Base-by-base conservation (phyloP, 1,140 invertebrate genomes). In the Zaprionus africanus region DNA sequence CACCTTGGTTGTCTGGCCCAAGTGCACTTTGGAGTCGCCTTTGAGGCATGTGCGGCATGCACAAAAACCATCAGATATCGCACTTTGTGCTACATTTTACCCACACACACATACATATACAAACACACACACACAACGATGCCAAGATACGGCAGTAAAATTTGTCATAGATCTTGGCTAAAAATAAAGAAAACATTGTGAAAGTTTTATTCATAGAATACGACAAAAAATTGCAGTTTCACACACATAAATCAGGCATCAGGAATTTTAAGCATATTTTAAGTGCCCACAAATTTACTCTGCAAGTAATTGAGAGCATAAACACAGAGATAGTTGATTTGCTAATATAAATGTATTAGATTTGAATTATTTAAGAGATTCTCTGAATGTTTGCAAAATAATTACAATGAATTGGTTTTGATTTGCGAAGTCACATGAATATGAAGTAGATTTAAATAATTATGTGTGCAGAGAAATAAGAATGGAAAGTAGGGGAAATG, bases 11-110 rank as follows among this genome's bases (percentile, higher is more conserved):
- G 17, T 51, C 11, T 19, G 12, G 19, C 46, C 22, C 19, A 24
- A 13, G 46, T 56, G 46, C 41, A 76, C 31, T 61, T 62, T 73
- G 58, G 67, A 67, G 69, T 61, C 61, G 46, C 19, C 63, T 77
- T 67, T 72, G 59, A 66, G 68, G 62, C 56, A 49, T 17, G 4
- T 24, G 41, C n/a, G 46, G 46, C 11, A 51, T 75, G 58, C 41
- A 13, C 15, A 28, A 36, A 57, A 63, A 63, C 22, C 49, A 24
- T 28, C 19, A 46, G 6, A 12, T 41, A 19, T 28, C 7, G 41
- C 61, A 60, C 17, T 34, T 60, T 64, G 41, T 63, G 53, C 31
- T 41, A 41, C 65, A 69, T 31, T 53, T 41, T 36, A 43, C 56
- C 11, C 46, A 22, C 19, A 22, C 46, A 22, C 22, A 22, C 22